Base-by-base conservation (phyloP, 23 tunicate genomes). In the Corella eumyota region DNA sequence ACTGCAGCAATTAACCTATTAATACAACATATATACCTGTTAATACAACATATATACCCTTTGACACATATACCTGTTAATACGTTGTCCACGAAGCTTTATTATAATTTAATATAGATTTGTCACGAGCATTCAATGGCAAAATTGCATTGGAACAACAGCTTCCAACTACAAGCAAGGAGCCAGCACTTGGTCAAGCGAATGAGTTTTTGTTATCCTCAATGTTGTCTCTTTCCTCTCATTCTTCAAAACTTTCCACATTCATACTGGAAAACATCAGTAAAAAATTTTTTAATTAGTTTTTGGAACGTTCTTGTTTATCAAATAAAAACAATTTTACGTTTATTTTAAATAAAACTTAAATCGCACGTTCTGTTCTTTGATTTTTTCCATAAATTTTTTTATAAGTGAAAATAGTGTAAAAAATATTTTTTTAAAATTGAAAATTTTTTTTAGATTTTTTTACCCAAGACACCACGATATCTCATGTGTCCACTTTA, bases 181-280 rank as follows among this genome's bases (percentile, higher is more conserved):
- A 85, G 25, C 65, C 66, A 3, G 70, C 68, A 61, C 69, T 77
- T 23, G 47, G 60, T 54, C 29, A 70, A 29, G 55, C 90, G 19
- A 83, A 88, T 63, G 96, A 88, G 56, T 71, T 88, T 55, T 33
- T 88, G 25, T 32, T 88, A 0, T 74, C 90, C 2, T 68, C 96
- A 19, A 45, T 78, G 63, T 30, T 88, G 28, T 62, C 82, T 25
- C 56, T 73, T 6, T 72, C 96, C 17, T 46, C 62, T 19, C 26
- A 65, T 19, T 66, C 53, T 56, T 81, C 77, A 4, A 73, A 68
- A 62, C 45, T 88, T 30, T 76, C 77, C 19, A 75, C 76, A 15
- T 67, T 78, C 34, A 45, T 88, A 4, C 65, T 56, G 0, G 69
- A 80, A 37, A 73, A 81, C 60, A 34, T 76, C 11, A 68, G 77